phyloP scores from a whole-genome alignment of 2,113 vertebrate genomes.

The Emydocephalus ijimae region DNA sequence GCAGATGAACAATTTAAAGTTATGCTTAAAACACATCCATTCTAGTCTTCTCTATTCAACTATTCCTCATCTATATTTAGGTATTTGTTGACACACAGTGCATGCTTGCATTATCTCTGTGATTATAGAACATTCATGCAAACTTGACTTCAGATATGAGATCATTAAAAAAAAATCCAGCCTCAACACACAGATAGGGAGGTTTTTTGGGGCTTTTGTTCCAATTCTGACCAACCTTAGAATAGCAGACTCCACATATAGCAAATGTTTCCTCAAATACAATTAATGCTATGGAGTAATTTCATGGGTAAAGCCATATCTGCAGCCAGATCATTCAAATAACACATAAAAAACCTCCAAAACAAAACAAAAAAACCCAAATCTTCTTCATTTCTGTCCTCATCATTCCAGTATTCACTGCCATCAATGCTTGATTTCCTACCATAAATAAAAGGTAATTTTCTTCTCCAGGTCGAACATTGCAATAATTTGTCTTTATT shows the following conservation, averaged over 20 bases:
- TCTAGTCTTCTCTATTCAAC: conserved; percentile 32
- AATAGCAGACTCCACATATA: background rate
- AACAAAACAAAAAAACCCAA: background rate
- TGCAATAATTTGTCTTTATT: background rate
- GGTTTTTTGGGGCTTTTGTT: background rate
- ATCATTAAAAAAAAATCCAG: background rate
- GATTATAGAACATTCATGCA: conserved; percentile 42
- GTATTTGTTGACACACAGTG: conserved; percentile 29
- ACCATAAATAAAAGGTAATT: background rate
- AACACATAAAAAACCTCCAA: background rate
- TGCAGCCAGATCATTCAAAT: background rate
- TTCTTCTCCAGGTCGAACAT: background rate
- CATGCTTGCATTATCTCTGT: conserved; percentile 48
- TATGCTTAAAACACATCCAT: conserved; percentile 42
- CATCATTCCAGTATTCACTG: background rate
- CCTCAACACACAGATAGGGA: background rate
- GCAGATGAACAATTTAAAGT: conserved; percentile 43
- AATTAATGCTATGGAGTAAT: background rate
- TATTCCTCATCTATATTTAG: conserved; percentile 54
- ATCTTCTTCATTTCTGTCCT: background rate
- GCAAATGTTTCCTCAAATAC: background rate
- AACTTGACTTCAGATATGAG: conserved; percentile 36
- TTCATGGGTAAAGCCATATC: background rate
- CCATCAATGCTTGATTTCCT: background rate
- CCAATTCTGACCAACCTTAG: rapidly evolving